Base-by-base conservation (phyloP, 2,888 invertebrate genomes). In the Ectobius pallidus region DNA sequence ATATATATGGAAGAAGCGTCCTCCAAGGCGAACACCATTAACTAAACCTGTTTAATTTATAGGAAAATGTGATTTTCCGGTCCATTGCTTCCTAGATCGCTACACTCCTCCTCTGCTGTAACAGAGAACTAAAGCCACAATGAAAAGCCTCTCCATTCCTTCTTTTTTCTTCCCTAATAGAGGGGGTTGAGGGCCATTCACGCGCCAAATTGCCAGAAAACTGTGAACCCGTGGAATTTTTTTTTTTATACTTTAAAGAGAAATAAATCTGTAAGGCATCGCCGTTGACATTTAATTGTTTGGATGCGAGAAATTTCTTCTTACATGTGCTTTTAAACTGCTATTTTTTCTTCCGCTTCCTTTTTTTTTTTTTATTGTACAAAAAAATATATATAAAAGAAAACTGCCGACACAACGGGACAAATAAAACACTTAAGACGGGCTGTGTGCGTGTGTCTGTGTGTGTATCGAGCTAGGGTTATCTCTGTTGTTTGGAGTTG, bases 61-160 rank as follows among this genome's bases (percentile, higher is more conserved):
- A 77, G 78, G 79, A 79, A 80, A 80, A 80, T 77, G 76, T 77
- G 78, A 80, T 80, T 80, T 80, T 80, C 79, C 78, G 76, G 71
- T 75, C 79, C 79, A 80, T 80, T 78, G 77, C 76, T 75, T 34
- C 49, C 30, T 32, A 30, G 58, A 65, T 27, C 65, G 27, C 65
- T 65, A 46, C 46, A 46, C 27, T 65, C 58, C 22, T 30, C 14
- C 30, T 58, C 30, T 30, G 2, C 30, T 58, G 58, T 25, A 58
- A 27, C 58, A 58, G 22, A 58, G 58, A 32, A 58, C 58, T 58
- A 58, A 58, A 58, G 65, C 65, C 65, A 65, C 65, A 65, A 65
- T 46, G 65, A 44, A 65, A 65, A 42, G 46, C 58, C 44, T 25
- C 46, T 42, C 44, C 27, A 14, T 18, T 46, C 27, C 39, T 9